These are phyloP conservation scores for Peromyscus leucopus DNA, from an alignment of 2,113 vertebrate genomes.

Conservation along the genomic window DNA sequence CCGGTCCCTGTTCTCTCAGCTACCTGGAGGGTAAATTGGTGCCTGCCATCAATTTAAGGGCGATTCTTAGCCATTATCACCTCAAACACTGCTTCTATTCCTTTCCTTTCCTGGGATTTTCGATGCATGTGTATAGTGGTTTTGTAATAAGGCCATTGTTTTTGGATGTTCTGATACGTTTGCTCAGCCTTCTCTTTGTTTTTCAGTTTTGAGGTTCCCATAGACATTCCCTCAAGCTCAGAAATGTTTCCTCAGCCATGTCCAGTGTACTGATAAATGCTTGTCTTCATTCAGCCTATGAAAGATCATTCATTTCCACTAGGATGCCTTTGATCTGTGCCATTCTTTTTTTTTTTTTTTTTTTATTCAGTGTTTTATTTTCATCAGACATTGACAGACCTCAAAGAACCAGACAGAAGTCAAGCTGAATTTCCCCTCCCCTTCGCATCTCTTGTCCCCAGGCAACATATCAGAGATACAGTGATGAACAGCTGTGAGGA, in stretches of 20 bases:
- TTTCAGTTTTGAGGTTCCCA: background rate
- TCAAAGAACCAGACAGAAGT: too few relatives aligned
- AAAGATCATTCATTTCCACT: background rate
- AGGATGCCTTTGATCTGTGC: background rate
- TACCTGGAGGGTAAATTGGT: background rate
- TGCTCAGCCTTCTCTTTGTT: background rate
- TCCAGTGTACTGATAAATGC: background rate
- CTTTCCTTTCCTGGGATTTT: background rate
- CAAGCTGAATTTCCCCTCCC: too few relatives aligned
- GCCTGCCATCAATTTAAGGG: background rate
- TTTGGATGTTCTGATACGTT: background rate
- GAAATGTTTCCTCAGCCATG: background rate
- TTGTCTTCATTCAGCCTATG: background rate
- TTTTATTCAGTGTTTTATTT: background rate
- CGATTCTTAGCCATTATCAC: background rate
- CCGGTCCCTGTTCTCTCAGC: background rate
- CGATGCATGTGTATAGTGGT: background rate
- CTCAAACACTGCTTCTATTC: background rate
- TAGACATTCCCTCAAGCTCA: background rate
- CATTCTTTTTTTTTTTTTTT: background rate
- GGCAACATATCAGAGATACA: too few relatives aligned
- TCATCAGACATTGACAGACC: too few relatives aligned
- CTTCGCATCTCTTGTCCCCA: too few relatives aligned
- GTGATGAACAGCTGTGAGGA: too few relatives aligned
- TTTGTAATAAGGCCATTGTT: background rate